phyloP scores from a whole-genome alignment of 2,113 vertebrate genomes.

The Erythrolamprus reginae region DNA sequence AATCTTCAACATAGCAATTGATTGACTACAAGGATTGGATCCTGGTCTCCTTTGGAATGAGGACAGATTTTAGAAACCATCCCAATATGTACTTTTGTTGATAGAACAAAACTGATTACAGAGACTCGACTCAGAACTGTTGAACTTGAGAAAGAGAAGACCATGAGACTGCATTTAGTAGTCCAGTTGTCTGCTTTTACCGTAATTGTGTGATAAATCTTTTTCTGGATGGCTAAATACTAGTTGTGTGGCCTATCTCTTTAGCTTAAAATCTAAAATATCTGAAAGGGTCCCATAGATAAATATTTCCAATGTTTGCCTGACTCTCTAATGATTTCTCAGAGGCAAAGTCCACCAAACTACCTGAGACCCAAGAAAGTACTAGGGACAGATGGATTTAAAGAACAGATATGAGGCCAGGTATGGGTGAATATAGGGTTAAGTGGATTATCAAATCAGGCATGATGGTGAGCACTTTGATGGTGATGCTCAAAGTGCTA shows the following conservation, averaged over 20 bases:
- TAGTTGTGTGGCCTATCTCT: not conserved
- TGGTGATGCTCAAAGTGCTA: not conserved
- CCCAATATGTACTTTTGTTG: not conserved
- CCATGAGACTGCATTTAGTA: slow-evolving; percentile 32
- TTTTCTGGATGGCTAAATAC: not conserved
- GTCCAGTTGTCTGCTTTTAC: slow-evolving; percentile 31
- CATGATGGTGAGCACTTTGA: not conserved
- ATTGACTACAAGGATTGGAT: not conserved
- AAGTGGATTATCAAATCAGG: not conserved
- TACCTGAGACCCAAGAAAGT: not conserved
- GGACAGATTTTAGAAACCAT: not conserved
- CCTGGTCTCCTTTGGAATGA: not conserved
- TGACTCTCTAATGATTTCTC: not conserved
- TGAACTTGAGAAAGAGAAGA: slow-evolving; percentile 26
- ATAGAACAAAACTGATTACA: not conserved
- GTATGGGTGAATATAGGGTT: not conserved
- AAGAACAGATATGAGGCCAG: not conserved
- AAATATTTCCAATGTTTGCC: not conserved
- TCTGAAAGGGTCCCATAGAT: not conserved
- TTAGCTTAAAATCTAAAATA: not conserved
- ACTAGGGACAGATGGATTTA: not conserved
- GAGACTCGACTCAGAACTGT: not conserved
- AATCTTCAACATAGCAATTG: not conserved
- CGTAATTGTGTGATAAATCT: not conserved
- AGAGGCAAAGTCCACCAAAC: not conserved